These are phyloP conservation scores for Petrocephalus schoutedeni DNA, from an alignment of 2,797 vertebrate genomes.

Conservation along the genomic window DNA sequence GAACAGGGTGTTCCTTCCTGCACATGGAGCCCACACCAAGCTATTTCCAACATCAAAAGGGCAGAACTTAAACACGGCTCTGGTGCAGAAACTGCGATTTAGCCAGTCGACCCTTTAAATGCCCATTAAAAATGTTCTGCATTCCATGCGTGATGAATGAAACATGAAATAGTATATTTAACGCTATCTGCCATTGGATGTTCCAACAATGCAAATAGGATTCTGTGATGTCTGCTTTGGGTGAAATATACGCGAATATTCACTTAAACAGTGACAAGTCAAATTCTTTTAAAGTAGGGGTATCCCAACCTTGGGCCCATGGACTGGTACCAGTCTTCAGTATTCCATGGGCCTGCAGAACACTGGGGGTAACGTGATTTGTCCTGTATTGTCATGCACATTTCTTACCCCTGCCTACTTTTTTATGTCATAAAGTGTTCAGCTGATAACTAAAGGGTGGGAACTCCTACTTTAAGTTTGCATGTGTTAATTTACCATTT, in stretches of 20 bases:
- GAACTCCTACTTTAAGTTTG: not conserved
- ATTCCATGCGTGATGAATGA: not conserved
- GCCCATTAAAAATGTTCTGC: not conserved
- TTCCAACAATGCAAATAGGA: not conserved
- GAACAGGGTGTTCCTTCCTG: conserved; percentile 1
- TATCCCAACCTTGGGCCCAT: not conserved
- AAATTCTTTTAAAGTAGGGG: not conserved
- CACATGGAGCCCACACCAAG: not conserved
- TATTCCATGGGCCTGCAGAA: not conserved
- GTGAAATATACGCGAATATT: not conserved
- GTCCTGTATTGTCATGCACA: not conserved
- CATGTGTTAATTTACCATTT: not conserved
- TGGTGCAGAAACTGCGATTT: not conserved
- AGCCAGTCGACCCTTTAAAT: not conserved
- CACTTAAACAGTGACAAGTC: not conserved
- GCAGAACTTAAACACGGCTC: not conserved
- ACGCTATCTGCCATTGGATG: not conserved
- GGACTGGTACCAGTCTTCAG: not conserved
- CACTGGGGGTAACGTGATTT: not conserved
- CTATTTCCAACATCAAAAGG: conserved; percentile 6
- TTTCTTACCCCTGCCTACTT: not conserved
- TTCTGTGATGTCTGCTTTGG: not conserved
- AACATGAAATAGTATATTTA: not conserved
- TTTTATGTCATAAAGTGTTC: not conserved
- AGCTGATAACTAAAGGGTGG: not conserved